Evolutionary conservation across 2,113 vertebrate species (phyloP).

Genomic region (Ptilorrhoa leucosticta): DNA sequence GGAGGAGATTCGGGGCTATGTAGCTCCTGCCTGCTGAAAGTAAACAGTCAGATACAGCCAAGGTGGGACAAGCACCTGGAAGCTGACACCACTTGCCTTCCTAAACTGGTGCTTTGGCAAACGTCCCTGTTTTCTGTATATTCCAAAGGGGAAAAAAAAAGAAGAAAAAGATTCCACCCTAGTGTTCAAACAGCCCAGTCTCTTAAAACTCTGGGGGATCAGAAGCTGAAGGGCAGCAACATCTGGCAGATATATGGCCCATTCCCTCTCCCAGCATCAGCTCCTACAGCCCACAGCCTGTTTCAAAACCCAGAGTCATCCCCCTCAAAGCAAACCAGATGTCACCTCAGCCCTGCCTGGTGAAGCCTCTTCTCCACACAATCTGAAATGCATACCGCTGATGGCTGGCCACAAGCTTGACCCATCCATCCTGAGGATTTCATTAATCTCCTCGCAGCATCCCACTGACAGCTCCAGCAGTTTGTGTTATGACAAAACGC

Average conservation of each 20-base stretch:
- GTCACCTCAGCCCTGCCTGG: background rate
- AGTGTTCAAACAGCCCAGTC: background rate
- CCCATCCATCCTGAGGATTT: background rate
- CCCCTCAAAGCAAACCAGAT: background rate
- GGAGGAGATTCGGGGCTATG: background rate
- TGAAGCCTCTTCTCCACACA: background rate
- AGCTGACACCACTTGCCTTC: background rate
- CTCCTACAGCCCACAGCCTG: background rate
- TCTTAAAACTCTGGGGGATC: background rate
- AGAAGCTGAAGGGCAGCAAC: background rate
- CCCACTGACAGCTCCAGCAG: slow-evolving; percentile 16
- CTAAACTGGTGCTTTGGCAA: background rate
- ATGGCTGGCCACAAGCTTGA: background rate
- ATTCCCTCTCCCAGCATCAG: background rate
- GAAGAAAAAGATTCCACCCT: background rate
- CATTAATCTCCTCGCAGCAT: background rate
- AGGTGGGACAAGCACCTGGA: background rate
- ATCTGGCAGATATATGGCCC: fast-evolving
- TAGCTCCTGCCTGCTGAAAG: background rate
- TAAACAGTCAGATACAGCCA: background rate
- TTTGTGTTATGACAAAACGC: slow-evolving; percentile 1
- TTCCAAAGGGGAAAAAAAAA: background rate
- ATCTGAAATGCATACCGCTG: background rate
- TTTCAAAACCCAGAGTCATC: background rate
- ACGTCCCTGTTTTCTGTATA: background rate